A percentile compares a stretch with the other conserved stretches of the same genome.
Evolutionary conservation across 35 echinoderm and acorn worm species (phyloP).

Genomic region (Acanthaster planci): DNA sequence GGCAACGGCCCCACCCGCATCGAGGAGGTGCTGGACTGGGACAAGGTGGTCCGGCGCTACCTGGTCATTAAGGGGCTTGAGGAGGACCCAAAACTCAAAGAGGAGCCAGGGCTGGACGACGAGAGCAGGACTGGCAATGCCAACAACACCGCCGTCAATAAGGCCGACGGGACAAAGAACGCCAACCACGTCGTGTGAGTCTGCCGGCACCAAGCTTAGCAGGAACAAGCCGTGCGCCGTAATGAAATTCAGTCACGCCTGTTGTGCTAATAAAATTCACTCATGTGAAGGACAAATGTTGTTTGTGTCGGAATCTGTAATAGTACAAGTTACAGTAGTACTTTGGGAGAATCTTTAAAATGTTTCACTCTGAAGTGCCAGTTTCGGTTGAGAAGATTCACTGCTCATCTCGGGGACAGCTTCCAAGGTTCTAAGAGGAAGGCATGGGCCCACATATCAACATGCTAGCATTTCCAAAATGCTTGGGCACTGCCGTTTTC

Average conservation of each 20-base stretch:
- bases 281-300: background rate
- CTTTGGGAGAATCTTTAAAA: background rate
- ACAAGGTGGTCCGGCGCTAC: conserved; percentile 75
- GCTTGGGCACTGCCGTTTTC: no score
- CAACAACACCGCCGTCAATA: background rate
- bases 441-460: no score
- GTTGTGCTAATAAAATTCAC: background rate
- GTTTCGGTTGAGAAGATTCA: no score
- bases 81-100: conserved; percentile 43
- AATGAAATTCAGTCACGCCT: background rate
- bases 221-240: background rate
- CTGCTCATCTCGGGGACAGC: no score
- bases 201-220: background rate
- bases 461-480: no score
- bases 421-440: no score
- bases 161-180: background rate
- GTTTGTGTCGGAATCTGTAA: background rate
- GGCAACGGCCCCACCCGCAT: conserved; percentile 68
- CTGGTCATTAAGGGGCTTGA: conserved; percentile 85
- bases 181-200: background rate
- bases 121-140: background rate
- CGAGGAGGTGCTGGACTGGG: conserved; percentile 88
- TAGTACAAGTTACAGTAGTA: background rate
- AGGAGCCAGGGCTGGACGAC: conserved; percentile 20
- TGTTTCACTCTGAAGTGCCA: no score